Evolutionary conservation across 1,140 invertebrate genomes (phyloP), one percentile per base, ranked within the genome.

Genomic region (Drosophila sp.): DNA sequence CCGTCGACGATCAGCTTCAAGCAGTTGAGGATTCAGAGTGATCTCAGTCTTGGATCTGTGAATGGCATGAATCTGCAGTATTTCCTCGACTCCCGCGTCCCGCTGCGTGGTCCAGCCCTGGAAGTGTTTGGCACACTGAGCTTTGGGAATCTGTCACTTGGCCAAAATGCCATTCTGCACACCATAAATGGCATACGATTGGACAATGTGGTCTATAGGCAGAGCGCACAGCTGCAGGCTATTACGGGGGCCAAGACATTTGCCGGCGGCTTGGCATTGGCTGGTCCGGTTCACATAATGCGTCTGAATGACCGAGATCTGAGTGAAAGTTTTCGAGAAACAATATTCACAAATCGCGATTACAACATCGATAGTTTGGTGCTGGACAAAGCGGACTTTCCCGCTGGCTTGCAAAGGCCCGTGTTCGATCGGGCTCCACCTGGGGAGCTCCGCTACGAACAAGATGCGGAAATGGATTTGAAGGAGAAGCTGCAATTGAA

Each of bases 351-450:
- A 4, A 66, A 90, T 66, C 70, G 32, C 1, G 75, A 86, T 33
- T 91, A 91, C 41, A 85, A 76, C 27, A 91, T 91, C 4, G 90
- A 91, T 60, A 89, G 84, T 17, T 70, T 91, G 30, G 44, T 75
- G 0, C 70, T 91, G 3, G 84, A 90, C 35, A 56, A 35, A 4
- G 90, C 75, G 0, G 56, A 38, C 38, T 91, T 91, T 41, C 27
- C 74, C 8, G 69, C 50, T 1, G 87, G 87, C 1, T 58, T 91
- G 5, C 5, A 79, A 5, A 35, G 62, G 29, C 30, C 7, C 3
- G 60, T 47, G 3, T 3, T 8, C 3, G 55, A 11, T 5, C 17
- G 35, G 25, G 29, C 41, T 32, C 8, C 61, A 17, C 25, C 8
- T 38, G 17, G 23, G 4, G 23, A 29, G 30, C 8, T 47, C 11